Conservation (phyloP, 2,113 vertebrate genomes). For the Numida meleagris region DNA sequence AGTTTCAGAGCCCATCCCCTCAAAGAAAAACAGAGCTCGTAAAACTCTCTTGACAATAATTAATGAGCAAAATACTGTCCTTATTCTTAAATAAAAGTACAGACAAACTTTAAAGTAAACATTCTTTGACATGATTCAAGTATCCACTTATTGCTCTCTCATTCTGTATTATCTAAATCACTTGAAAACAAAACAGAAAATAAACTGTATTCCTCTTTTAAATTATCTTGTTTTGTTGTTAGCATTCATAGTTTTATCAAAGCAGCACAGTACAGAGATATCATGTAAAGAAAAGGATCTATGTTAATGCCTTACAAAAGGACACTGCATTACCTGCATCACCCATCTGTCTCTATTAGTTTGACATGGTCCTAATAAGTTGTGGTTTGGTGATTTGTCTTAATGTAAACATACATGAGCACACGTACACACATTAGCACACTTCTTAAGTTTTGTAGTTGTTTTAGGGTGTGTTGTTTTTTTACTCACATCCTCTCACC, state of each 20-base stretch:
- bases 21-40: not conserved
- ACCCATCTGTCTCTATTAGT: not conserved
- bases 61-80: not conserved
- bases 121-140: not conserved
- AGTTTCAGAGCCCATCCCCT: not conserved
- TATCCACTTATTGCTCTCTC: not conserved
- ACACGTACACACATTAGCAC: fast-evolving
- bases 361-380: not conserved
- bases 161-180: not conserved
- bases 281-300: not conserved
- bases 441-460: not conserved
- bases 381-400: not conserved
- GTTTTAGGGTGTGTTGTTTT: not conserved
- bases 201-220: not conserved
- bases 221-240: not conserved
- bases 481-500: not conserved
- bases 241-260: not conserved
- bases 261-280: not conserved
- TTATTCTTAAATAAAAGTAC: not conserved
- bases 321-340: not conserved
- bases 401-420: not conserved
- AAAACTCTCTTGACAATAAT: not conserved
- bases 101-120: not conserved
- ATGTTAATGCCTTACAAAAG: not conserved
- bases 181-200: not conserved